Conservation (phyloP, 2,797 vertebrate genomes). For the Takifugu rubripes region DNA sequence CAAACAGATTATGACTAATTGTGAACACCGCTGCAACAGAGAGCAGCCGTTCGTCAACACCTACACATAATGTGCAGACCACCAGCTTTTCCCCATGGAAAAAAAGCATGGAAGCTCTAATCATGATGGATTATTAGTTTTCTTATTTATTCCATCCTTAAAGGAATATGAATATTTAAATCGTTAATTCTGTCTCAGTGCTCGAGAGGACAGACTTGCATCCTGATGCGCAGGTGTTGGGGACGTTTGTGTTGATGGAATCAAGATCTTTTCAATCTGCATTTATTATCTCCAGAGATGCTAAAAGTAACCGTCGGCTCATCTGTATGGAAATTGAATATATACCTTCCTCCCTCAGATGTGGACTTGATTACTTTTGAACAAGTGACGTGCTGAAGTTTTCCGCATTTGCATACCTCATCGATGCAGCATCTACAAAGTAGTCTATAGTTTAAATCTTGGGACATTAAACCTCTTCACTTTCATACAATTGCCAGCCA, state of each 20-base stretch:
- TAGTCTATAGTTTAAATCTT: too few relatives aligned
- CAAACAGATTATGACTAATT: slow-evolving; percentile 56
- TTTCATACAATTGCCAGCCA: too few relatives aligned
- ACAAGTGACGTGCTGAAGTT: slow-evolving; percentile 2
- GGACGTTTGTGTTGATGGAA: slow-evolving; percentile 49
- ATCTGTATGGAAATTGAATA: slow-evolving; percentile 69
- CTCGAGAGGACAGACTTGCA: slow-evolving; percentile 34
- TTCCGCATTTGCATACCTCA: slow-evolving; percentile 1
- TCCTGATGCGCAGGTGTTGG: slow-evolving; percentile 57
- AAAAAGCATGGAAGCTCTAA: slow-evolving; percentile 16
- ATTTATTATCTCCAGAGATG: slow-evolving; percentile 58
- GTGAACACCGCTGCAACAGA: slow-evolving; percentile 36
- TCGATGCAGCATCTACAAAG: slow-evolving; percentile 8
- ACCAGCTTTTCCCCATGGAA: slow-evolving; percentile 35
- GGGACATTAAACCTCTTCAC: too few relatives aligned
- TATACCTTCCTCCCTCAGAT: slow-evolving; percentile 49
- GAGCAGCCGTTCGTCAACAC: slow-evolving; percentile 55
- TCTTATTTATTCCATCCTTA: slow-evolving; percentile 30
- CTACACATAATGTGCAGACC: slow-evolving; percentile 49
- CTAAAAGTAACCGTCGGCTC: slow-evolving; percentile 54
- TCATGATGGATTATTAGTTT: slow-evolving; percentile 45
- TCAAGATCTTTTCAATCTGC: slow-evolving; percentile 65
- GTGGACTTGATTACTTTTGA: slow-evolving; percentile 30
- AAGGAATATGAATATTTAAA: slow-evolving; percentile 53
- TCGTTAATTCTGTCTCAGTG: slow-evolving; percentile 48